phyloP scores from a whole-genome alignment of 2,797 vertebrate genomes.

The Poeciliopsis presidionis region DNA sequence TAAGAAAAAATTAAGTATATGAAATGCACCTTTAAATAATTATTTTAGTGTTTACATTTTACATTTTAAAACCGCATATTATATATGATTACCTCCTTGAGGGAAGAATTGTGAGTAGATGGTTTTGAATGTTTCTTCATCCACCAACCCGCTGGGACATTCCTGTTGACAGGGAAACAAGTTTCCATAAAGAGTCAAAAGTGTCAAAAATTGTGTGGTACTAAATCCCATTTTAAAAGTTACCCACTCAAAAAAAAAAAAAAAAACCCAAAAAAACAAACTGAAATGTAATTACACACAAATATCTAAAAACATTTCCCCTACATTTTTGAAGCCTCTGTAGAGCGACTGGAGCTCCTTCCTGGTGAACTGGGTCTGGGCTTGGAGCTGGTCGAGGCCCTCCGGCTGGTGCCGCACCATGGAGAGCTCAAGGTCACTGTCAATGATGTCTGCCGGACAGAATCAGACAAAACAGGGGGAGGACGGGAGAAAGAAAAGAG shows the following conservation, averaged over 20 bases:
- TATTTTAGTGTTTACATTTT: not conserved
- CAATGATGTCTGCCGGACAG: constrained; percentile 81
- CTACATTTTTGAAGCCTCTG: constrained; percentile 94
- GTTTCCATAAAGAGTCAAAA: not conserved
- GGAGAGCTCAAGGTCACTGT: constrained; percentile 88
- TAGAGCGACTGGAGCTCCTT: constrained; percentile 93
- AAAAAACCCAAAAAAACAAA: not conserved
- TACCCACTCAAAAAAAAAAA: not conserved
- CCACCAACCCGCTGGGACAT: constrained; percentile 92
- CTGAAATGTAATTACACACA: not conserved
- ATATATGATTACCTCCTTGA: constrained; percentile 86
- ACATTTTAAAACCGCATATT: not conserved
- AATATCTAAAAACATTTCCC: constrained; percentile 41
- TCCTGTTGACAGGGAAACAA: constrained; percentile 78
- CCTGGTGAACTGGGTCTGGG: constrained; percentile 91
- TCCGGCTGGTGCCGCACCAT: constrained; percentile 90
- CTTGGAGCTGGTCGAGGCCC: constrained; percentile 90
- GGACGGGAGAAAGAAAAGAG: constrained; percentile 18
- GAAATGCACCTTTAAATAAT: not conserved
- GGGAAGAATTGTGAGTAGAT: constrained; percentile 97
- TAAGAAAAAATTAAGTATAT: not conserved
- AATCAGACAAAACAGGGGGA: constrained; percentile 27
- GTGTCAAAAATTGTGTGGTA: not conserved
- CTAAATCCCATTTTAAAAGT: not conserved
- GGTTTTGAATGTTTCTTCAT: constrained; percentile 93